Evolutionary conservation across 1,140 invertebrate species (phyloP).

Genomic region (Sycophaga agraensis): DNA sequence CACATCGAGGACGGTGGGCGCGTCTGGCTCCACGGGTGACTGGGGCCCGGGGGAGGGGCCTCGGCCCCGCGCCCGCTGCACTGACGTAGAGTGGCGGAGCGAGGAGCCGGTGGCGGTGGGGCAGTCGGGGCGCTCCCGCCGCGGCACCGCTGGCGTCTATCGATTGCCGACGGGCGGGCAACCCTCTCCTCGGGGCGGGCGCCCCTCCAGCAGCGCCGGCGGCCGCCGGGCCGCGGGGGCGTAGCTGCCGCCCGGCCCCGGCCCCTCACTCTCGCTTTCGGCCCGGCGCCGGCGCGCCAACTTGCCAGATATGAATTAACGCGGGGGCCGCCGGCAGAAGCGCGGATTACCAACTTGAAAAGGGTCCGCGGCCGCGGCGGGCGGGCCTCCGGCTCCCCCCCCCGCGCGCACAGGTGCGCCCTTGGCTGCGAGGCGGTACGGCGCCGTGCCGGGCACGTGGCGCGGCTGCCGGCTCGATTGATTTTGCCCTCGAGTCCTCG

Average conservation of each 20-base stretch:
- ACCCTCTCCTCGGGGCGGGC: no score
- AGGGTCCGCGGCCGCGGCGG: slow-evolving; percentile 36
- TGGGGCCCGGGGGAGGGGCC: neutral
- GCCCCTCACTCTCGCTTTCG: slow-evolving; percentile 34
- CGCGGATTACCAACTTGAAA: slow-evolving; percentile 52
- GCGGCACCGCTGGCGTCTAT: neutral
- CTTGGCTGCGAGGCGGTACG: no score
- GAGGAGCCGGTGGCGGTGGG: neutral
- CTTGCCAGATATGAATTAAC: slow-evolving; percentile 59
- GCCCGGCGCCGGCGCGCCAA: slow-evolving; percentile 35
- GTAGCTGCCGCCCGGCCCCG: slow-evolving; percentile 34
- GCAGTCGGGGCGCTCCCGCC: slow-evolving; percentile 2
- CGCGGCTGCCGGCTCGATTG: no score
- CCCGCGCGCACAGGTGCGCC: no score
- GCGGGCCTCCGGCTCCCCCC: no score
- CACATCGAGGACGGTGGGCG: slow-evolving; percentile 44
- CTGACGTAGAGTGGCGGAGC: slow-evolving; percentile 2
- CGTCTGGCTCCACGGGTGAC: slow-evolving; percentile 46
- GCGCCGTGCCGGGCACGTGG: no score
- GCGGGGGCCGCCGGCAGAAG: slow-evolving; percentile 37
- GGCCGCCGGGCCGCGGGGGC: slow-evolving; percentile 7
- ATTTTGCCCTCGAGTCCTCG: no score
- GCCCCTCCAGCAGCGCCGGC: no score
- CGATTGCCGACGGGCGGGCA: no score
- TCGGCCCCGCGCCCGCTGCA: slow-evolving; percentile 1